phyloP scores from a whole-genome alignment of 2,888 invertebrate species.

The Heliothis peltigera region DNA sequence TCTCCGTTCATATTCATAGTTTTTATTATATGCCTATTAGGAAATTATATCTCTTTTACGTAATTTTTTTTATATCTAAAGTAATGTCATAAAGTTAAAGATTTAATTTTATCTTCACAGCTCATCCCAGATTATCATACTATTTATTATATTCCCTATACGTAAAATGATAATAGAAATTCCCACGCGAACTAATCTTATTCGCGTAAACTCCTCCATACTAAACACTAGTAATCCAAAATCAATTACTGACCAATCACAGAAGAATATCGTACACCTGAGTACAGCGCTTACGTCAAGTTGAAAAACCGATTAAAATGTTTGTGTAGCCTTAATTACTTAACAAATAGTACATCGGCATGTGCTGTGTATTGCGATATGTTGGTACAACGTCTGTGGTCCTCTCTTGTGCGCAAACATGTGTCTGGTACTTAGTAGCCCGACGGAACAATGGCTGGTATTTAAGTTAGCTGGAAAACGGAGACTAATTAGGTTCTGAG shows the following conservation, averaged over 20 bases:
- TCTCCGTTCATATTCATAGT: too few relatives aligned
- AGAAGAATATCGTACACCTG: slow-evolving; percentile 42
- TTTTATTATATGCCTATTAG: too few relatives aligned
- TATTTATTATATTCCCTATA: slow-evolving; percentile 9
- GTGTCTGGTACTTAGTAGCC: slow-evolving; percentile 54
- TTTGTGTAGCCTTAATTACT: slow-evolving; percentile 85
- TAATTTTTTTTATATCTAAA: too few relatives aligned
- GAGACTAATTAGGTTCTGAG: slow-evolving; percentile 38
- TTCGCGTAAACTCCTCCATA: slow-evolving; percentile 4
- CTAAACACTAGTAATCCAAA: slow-evolving; percentile 19
- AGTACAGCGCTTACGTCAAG: slow-evolving; percentile 68
- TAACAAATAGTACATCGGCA: slow-evolving; percentile 74
- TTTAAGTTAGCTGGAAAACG: slow-evolving; percentile 41
- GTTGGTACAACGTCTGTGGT: slow-evolving; percentile 66
- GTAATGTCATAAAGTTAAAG: too few relatives aligned
- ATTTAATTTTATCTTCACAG: slow-evolving; percentile 1
- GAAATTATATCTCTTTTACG: too few relatives aligned
- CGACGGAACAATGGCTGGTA: slow-evolving; percentile 37
- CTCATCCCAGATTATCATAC: slow-evolving; percentile 1
- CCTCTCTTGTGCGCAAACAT: slow-evolving; percentile 62
- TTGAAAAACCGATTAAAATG: slow-evolving; percentile 84
- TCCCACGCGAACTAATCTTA: not conserved
- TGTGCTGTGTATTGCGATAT: slow-evolving; percentile 79
- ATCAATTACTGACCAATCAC: slow-evolving; percentile 39
- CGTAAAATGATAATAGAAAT: slow-evolving; percentile 1